Evolutionary conservation across 2,888 invertebrate genomes (phyloP), one percentile per base, ranked within the genome.

Genomic region (Drosophila greeni): DNA sequence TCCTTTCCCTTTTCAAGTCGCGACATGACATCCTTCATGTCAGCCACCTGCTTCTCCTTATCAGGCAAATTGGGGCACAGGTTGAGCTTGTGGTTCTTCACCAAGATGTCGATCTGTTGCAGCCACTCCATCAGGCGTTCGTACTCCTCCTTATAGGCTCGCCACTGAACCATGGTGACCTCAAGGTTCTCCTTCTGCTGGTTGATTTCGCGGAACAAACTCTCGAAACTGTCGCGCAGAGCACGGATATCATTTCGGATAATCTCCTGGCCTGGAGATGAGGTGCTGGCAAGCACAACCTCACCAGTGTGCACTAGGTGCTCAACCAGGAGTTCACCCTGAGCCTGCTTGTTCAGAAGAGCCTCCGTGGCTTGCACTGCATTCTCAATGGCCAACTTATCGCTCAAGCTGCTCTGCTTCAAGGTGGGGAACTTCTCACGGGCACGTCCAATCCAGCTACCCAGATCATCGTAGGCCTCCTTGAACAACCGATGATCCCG

Each of bases 121-220:
- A 97, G 88, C 97, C 97, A 97, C 87, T 97, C 97, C 52, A 95
- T 95, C 16, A 97, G 89, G 66, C 95, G 92, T 87, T 97, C 97
- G 85, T 95, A 96, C 88, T 97, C 97, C 85, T 97, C 97, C 88
- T 97, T 97, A 89, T 95, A 97, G 67, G 96, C 95, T 57, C 95
- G 92, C 95, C 96, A 95, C 84, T 96, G 95, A 54, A 91, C 91
- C 64, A 96, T 92, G 4, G 94, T 95, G 3, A 92, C 92, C 89
- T 96, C 96, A 20, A 97, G 87, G 86, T 95, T 94, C 74, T 93
- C 93, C 85, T 96, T 95, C 86, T 96, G 95, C 78, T 94, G 92
- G 84, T 93, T 93, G 34, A 97, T 93, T 85, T 97, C 96, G 88
- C 93, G 94, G 87, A 97, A 97, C 7, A 97, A 89, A 70, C 92